A percentile compares a stretch with the other conserved stretches of the same genome.
Evolutionary conservation across 2,888 invertebrate genomes (phyloP).

Genomic region (Tanypteryx hageni): DNA sequence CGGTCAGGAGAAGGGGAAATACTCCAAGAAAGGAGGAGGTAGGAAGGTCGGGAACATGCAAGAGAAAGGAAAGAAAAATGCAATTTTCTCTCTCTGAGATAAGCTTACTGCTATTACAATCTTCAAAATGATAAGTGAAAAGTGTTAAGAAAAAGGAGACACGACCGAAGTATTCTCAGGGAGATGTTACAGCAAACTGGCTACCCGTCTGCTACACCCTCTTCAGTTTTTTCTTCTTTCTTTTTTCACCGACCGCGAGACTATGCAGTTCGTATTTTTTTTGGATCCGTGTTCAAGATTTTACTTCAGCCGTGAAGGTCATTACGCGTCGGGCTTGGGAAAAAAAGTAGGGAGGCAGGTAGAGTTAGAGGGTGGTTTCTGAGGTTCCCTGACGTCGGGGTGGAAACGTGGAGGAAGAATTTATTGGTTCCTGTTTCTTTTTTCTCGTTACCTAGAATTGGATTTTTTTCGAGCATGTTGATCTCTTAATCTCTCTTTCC

Average conservation of each 20-base stretch:
- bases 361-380: neutral
- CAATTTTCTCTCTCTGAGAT: neutral
- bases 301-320: neutral
- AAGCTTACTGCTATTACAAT: neutral
- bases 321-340: neutral
- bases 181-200: no score
- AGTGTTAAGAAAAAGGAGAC: no score
- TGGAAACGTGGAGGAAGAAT: neutral
- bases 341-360: no score
- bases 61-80: neutral
- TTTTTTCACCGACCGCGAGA: neutral
- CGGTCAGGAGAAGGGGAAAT: neutral
- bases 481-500: neutral
- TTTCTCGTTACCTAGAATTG: neutral
- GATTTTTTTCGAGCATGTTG: neutral
- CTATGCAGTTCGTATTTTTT: neutral
- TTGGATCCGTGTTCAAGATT: neutral
- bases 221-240: no score
- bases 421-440: neutral
- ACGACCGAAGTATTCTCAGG: no score
- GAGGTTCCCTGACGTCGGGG: neutral
- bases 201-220: no score
- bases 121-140: no score
- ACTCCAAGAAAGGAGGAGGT: neutral
- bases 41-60: neutral